Evolutionary conservation across 2,797 vertebrate species (phyloP), one percentile per base, ranked within the genome.

Genomic region (Chaetodon trifasciatus): DNA sequence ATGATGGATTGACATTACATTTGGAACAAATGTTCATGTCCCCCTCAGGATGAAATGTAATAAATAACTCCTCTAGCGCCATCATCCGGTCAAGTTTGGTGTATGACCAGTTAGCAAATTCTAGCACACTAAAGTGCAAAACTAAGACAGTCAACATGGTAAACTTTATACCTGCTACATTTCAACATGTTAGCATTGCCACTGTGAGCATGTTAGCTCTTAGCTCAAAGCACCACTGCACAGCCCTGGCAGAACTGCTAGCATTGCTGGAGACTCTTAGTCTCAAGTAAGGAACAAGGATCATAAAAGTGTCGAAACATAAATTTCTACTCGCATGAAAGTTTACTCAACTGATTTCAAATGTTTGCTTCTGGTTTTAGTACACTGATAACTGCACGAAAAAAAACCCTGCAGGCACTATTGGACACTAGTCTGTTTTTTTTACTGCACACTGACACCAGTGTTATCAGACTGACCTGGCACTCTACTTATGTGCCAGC

Each of bases 381-480:
- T 47, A 11, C 15, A 63, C n/a, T 10, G 9, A 44, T 37, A 69
- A 56, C 15, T 24, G 6, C 32, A 77, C 3, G 3, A 57, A n/a
- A n/a, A n/a, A n/a, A n/a, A 56, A 15, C 7, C 67, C 44, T 64
- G 24, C n/a, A 42, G 53, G 68, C 44, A 67, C 5, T 46, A 3
- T 6, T 42, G 35, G 35, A n/a, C 50, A 65, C 55, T 49, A 49
- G 55, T 72, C 21, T 42, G 17, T 44, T 46, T 62, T 4, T 21
- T 55, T 70, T 74, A 50, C 32, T 66, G n/a, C 8, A 35, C 12
- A 10, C 15, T 65, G 60, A 62, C 57, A 67, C 1, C 21, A 37
- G 12, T 57, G 61, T 19, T 52, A 70, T 65, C 40, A 70, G 49
- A 50, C 7, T 56, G 69, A 71, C 49, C 56, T 35, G 46, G 2